phyloP scores from a whole-genome alignment of 1,140 invertebrate species.

The Drosophila leontia region DNA sequence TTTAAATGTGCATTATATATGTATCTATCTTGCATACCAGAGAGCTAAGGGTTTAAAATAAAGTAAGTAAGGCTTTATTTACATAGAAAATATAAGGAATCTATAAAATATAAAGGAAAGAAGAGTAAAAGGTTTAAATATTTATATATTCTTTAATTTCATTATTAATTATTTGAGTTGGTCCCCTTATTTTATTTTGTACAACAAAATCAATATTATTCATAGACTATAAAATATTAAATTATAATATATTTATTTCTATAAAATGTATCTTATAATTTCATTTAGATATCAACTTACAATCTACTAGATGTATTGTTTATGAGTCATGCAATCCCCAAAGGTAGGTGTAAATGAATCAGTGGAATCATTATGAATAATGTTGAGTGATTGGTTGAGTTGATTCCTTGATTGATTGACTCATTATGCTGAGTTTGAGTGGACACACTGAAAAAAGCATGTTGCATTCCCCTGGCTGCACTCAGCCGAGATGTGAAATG shows the following conservation, averaged over 20 bases:
- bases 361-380: background rate
- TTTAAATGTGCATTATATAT: background rate
- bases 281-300: no score
- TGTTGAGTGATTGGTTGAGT: slow-evolving; percentile 11
- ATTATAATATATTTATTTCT: no score
- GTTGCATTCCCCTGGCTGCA: slow-evolving; percentile 9
- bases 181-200: no score
- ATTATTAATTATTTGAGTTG: no score
- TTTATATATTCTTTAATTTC: no score
- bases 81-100: background rate
- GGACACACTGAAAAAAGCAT: background rate
- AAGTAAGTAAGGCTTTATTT: background rate
- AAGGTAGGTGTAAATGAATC: background rate
- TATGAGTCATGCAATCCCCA: background rate
- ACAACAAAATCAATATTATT: no score
- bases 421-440: slow-evolving; percentile 27
- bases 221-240: no score
- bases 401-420: slow-evolving; percentile 18
- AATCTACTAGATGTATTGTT: no score
- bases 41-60: background rate
- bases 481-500: background rate
- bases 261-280: no score
- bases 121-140: no score
- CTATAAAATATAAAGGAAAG: no score
- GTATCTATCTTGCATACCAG: no score